Evolutionary conservation across 2,113 vertebrate genomes (phyloP).

Genomic region (Cochlearius cochlearius): DNA sequence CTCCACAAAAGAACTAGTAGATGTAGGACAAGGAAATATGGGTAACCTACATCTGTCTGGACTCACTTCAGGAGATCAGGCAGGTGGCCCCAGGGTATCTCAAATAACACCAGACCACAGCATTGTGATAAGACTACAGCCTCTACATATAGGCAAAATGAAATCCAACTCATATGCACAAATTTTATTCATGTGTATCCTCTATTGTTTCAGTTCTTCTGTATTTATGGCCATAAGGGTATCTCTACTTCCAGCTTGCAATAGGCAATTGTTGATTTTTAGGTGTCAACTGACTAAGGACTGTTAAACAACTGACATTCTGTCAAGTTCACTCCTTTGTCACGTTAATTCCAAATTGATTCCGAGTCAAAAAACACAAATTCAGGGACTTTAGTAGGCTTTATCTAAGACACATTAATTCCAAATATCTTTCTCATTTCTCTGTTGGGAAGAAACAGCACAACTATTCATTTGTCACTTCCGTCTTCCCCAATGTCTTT

Average conservation of each 20-base stretch:
- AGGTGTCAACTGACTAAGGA: background rate
- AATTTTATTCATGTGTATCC: background rate
- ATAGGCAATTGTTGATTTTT: background rate
- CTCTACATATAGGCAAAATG: background rate
- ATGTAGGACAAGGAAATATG: background rate
- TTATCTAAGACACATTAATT: background rate
- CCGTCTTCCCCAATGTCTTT: background rate
- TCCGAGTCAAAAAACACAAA: background rate
- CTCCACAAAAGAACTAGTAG: background rate
- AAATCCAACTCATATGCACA: background rate
- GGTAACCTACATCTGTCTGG: background rate
- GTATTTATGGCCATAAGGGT: background rate
- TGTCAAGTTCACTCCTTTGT: background rate
- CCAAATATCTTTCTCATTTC: background rate
- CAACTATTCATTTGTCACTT: background rate
- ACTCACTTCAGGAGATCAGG: background rate
- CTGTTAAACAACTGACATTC: background rate
- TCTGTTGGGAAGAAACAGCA: background rate
- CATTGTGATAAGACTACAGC: background rate
- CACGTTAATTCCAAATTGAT: background rate
- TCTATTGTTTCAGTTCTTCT: background rate
- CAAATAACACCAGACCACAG: background rate
- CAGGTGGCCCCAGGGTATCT: background rate
- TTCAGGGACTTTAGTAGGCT: background rate
- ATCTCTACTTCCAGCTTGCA: background rate